Conservation (phyloP, 1,140 invertebrate genomes). For the Latrodectus geometricus region DNA sequence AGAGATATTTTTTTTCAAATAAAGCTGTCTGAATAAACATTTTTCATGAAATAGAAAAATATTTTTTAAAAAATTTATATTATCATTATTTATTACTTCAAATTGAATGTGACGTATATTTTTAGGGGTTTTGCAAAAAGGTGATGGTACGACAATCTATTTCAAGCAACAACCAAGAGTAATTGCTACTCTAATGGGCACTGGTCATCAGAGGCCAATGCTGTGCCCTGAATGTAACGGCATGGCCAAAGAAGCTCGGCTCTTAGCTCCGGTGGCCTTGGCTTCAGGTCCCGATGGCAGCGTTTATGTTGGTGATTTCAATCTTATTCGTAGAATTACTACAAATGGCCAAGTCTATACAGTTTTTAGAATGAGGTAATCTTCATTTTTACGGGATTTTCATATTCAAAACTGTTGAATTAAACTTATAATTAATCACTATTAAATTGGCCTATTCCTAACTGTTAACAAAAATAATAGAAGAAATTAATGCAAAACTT, state of each 20-base stretch:
- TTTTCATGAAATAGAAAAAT: too few species aligned
- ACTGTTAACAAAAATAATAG: too few species aligned
- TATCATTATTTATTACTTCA: neutral
- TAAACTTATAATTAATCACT: too few species aligned
- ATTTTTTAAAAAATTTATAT: too few species aligned
- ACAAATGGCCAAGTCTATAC: slow-evolving; percentile 78
- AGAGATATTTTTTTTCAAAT: too few species aligned
- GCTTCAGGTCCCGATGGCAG: slow-evolving; percentile 91
- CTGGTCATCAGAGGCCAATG: slow-evolving; percentile 87
- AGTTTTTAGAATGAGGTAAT: slow-evolving; percentile 61
- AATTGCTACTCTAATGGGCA: slow-evolving; percentile 90
- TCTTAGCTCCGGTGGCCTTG: slow-evolving; percentile 91
- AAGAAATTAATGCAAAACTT: too few species aligned
- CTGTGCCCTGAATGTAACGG: slow-evolving; percentile 85
- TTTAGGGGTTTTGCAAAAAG: slow-evolving; percentile 91
- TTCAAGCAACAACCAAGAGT: slow-evolving; percentile 92
- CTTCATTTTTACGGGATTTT: neutral
- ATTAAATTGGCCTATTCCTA: too few species aligned
- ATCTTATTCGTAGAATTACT: slow-evolving; percentile 90
- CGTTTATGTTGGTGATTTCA: slow-evolving; percentile 95
- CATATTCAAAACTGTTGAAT: too few species aligned
- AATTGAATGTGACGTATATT: neutral
- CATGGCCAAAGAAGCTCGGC: slow-evolving; percentile 80
- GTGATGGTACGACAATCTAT: slow-evolving; percentile 96
- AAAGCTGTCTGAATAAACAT: too few species aligned